These are phyloP conservation scores for Perodicticus potto DNA, from an alignment of 2,797 vertebrate genomes.

Conservation along the genomic window DNA sequence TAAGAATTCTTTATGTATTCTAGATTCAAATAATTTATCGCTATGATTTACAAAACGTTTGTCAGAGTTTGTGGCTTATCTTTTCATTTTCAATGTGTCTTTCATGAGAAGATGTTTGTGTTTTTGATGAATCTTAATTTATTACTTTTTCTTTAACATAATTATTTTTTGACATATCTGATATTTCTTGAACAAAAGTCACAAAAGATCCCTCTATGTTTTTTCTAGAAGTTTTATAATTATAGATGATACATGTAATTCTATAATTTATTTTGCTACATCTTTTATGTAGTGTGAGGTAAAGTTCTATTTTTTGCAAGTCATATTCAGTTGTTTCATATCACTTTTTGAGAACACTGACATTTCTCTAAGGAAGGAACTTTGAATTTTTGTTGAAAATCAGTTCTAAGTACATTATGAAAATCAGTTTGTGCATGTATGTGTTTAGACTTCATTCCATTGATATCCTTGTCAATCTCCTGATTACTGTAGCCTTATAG, in stretches of 20 bases:
- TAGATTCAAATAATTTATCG: background rate
- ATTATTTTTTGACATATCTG: background rate
- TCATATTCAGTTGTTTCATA: background rate
- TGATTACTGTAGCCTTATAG: background rate
- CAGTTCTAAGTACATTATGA: background rate
- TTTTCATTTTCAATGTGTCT: background rate
- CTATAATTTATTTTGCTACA: background rate
- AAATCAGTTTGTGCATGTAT: background rate
- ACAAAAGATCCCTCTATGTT: background rate
- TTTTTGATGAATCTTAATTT: background rate
- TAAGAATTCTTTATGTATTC: background rate
- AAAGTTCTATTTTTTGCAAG: background rate
- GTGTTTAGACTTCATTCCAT: background rate
- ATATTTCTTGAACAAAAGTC: background rate
- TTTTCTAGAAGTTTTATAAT: background rate
- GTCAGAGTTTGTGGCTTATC: background rate
- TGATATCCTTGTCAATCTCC: background rate
- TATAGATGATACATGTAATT: background rate
- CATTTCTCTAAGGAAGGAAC: background rate
- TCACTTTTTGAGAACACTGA: background rate
- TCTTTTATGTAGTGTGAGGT: background rate
- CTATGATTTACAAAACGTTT: background rate
- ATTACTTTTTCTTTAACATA: background rate
- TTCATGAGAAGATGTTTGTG: background rate
- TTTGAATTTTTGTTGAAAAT: background rate